Base-by-base conservation (phyloP, 2,797 vertebrate genomes). In the Melanotaenia boesemani region DNA sequence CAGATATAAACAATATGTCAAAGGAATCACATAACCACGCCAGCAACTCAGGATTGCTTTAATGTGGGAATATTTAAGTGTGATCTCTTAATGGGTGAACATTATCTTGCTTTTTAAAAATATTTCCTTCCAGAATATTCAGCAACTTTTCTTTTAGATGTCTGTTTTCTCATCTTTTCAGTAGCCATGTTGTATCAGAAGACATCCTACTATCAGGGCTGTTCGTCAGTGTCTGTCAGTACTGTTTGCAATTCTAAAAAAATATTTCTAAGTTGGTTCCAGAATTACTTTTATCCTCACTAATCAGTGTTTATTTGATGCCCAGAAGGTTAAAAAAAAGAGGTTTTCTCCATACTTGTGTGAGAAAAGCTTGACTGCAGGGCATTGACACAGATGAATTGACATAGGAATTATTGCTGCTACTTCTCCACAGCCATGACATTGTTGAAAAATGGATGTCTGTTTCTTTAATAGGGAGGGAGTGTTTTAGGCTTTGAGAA, bases 391-490 rank as follows among this genome's bases (percentile, higher is more conserved):
- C 54, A 56, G 54, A 16, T 48, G 18, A 20, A 8, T 48, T 20
- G 5, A n/a, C 11, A 15, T 15, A 30, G 28, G 20, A 68, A 46
- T 58, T 20, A 68, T 28, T 39, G 57, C 24, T 56, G 24, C 2
- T 39, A 22, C 39, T 44, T 46, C 13, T n/a, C 18, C 55, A 58
- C 18, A 57, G 18, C 28, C 50, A 37, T 16, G 11, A 12, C 48
- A 30, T 37, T 13, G 13, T 58, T 24, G 34, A 34, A 59, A 41
- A 36, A 26, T 28, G 26, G 24, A 39, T 28, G 26, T 15, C 26
- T 2, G 2, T 67, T 69, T 48, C 66, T 69, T 64, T 32, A 22
- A 63, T 28, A 24, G 20, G 15, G 24, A 64, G 63, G 9, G 28
- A 50, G 28, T 7, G 10, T 58, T n/a, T 8, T 22, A 32, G 13